phyloP scores from a whole-genome alignment of 2,113 vertebrate species.

The Morone saxatilis region DNA sequence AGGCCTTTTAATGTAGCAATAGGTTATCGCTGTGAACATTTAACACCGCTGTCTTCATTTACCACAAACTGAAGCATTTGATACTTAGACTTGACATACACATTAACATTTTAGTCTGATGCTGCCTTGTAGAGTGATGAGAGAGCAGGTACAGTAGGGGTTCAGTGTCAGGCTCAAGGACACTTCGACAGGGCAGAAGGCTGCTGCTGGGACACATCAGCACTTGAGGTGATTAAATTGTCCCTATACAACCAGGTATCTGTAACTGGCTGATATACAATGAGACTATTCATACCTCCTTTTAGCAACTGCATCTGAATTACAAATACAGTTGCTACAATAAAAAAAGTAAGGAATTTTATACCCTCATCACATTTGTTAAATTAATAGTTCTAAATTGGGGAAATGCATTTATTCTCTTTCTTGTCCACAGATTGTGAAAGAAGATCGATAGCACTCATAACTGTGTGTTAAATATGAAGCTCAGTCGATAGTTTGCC shows the following conservation, averaged over 20 bases:
- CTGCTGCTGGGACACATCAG: slow-evolving; percentile 7
- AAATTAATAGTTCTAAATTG: background rate
- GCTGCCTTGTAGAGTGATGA: slow-evolving; percentile 44
- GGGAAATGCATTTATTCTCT: background rate
- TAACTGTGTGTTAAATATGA: too few relatives aligned
- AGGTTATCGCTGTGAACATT: slow-evolving; percentile 3
- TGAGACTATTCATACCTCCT: background rate
- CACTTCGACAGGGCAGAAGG: slow-evolving; percentile 37
- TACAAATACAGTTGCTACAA: background rate
- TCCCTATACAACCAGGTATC: background rate
- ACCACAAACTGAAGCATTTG: slow-evolving; percentile 17
- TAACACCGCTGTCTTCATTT: slow-evolving; percentile 7
- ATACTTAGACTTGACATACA: slow-evolving; percentile 18
- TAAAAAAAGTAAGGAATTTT: background rate
- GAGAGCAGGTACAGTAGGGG: slow-evolving; percentile 24
- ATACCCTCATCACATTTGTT: background rate
- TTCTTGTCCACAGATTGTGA: too few relatives aligned
- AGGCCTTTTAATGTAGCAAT: background rate
- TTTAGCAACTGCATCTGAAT: background rate
- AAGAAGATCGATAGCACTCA: too few relatives aligned
- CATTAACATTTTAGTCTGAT: slow-evolving; percentile 36
- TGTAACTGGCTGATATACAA: background rate
- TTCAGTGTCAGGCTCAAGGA: slow-evolving; percentile 53
- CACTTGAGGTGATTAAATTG: slow-evolving; percentile 23
- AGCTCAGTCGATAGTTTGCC: too few relatives aligned